A percentile compares a stretch with the other conserved stretches of the same genome.
These are phyloP conservation scores for Clivina fossor DNA, from an alignment of 2,888 invertebrate genomes.

Conservation along the genomic window DNA sequence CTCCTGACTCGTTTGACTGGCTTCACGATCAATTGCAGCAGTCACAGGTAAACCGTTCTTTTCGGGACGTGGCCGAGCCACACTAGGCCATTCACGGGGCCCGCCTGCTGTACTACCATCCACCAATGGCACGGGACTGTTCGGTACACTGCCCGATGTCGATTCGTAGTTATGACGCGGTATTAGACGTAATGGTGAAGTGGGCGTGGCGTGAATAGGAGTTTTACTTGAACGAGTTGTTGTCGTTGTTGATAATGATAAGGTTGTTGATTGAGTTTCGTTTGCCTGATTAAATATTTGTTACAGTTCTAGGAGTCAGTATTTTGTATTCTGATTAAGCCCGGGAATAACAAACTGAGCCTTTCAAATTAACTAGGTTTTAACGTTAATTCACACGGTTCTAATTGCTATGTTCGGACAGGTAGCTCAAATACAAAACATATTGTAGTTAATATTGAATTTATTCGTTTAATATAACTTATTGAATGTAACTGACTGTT, in stretches of 20 bases:
- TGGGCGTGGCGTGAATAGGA: constrained; percentile 23
- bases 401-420: too few species aligned
- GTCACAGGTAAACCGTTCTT: constrained; percentile 49
- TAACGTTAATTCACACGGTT: too few species aligned
- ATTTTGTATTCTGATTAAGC: too few species aligned
- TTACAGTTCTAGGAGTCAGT: too few species aligned
- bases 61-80: constrained; percentile 47
- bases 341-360: too few species aligned
- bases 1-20: constrained; percentile 49
- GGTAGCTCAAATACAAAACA: too few species aligned
- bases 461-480: too few species aligned
- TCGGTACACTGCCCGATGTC: constrained; percentile 43
- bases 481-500: too few species aligned
- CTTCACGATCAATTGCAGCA: constrained; percentile 23
- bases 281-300: constrained; percentile 21
- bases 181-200: constrained; percentile 39
- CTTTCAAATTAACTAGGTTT: too few species aligned
- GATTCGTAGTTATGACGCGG: constrained; percentile 27
- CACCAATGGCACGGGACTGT: constrained; percentile 55
- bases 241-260: constrained; percentile 7
- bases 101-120: constrained; percentile 19
- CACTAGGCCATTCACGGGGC: constrained; percentile 50
- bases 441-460: too few species aligned
- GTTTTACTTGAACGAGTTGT: constrained; percentile 18
- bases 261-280: constrained; percentile 7